Percentiles rank a stretch among this genome's conserved stretches.
phyloP scores from a whole-genome alignment of 2,113 vertebrate genomes.

The Anguilla rostrata region DNA sequence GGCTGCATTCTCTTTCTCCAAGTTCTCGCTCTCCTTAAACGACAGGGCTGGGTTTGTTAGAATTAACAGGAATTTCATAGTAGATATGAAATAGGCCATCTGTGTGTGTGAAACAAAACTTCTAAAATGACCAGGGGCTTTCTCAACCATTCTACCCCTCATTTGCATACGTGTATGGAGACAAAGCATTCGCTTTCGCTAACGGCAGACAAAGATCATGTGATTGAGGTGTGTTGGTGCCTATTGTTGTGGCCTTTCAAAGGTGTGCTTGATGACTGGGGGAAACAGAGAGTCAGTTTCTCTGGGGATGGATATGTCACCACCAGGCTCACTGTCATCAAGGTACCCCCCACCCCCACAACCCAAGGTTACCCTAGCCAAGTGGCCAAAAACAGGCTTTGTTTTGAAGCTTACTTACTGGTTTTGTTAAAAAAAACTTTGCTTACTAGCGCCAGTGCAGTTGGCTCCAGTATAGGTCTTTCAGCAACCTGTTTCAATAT shows the following conservation, averaged over 20 bases:
- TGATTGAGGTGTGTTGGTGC: too few relatives aligned
- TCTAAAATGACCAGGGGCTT: neutral
- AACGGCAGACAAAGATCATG: too few relatives aligned
- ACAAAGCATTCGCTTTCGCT: too few relatives aligned
- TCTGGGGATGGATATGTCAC: constrained; percentile 53
- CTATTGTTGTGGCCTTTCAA: too few relatives aligned
- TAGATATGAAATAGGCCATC: neutral
- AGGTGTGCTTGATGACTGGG: neutral
- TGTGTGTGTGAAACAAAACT: neutral
- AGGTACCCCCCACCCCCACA: constrained; percentile 32
- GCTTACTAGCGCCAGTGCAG: too few relatives aligned
- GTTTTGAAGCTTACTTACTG: too few relatives aligned
- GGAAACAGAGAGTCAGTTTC: constrained; percentile 51
- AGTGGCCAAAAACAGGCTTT: too few relatives aligned
- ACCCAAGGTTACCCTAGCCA: too few relatives aligned
- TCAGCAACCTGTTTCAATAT: too few relatives aligned
- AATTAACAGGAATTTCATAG: neutral
- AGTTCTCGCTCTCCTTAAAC: constrained; percentile 87
- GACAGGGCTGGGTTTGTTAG: neutral
- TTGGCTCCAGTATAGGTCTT: too few relatives aligned
- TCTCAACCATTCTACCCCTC: neutral
- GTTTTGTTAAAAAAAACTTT: too few relatives aligned
- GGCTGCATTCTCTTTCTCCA: constrained; percentile 90
- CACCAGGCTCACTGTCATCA: constrained; percentile 45
- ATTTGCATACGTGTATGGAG: constrained; percentile 27